Conservation (phyloP, 2,888 invertebrate genomes). For the Brachyptera putata region DNA sequence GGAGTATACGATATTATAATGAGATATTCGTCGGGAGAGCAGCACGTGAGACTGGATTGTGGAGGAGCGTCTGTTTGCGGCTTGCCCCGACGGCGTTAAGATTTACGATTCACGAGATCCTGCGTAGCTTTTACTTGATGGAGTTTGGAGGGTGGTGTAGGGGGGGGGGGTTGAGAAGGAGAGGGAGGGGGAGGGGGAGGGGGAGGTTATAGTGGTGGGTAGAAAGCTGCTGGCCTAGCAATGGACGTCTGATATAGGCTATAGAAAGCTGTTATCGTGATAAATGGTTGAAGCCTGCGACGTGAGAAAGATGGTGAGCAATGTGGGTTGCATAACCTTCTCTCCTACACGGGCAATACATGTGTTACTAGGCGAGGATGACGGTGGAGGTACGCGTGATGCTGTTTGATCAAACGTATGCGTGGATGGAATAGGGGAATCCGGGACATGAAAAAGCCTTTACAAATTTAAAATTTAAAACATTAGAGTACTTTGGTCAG, state of each 20-base stretch:
- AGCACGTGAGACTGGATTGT: not conserved
- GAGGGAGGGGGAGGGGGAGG: not conserved
- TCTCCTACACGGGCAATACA: not conserved
- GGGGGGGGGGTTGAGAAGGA: too few relatives aligned
- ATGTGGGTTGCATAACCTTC: conserved; percentile 5
- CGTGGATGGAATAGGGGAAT: too few relatives aligned
- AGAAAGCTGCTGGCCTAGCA: not conserved
- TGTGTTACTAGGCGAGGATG: not conserved
- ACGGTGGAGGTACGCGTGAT: too few relatives aligned
- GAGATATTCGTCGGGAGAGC: not conserved
- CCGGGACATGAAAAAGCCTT: too few relatives aligned
- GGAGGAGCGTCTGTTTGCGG: conserved; percentile 6
- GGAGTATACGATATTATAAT: not conserved
- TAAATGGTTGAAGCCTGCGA: conserved; percentile 2
- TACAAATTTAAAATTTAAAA: too few relatives aligned
- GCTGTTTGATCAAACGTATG: too few relatives aligned
- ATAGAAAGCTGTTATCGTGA: conserved; percentile 17
- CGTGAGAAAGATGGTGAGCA: conserved; percentile 2
- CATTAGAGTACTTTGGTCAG: too few relatives aligned
- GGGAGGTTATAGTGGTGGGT: conserved; percentile 8
- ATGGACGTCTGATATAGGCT: conserved; percentile 11
- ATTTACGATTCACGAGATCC: conserved; percentile 14
- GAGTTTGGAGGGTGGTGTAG: not conserved
- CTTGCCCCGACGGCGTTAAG: not conserved
- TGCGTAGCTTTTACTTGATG: conserved; percentile 18